Evolutionary conservation across 2,797 vertebrate species (phyloP).

Genomic region (Loriculus beryllinus): DNA sequence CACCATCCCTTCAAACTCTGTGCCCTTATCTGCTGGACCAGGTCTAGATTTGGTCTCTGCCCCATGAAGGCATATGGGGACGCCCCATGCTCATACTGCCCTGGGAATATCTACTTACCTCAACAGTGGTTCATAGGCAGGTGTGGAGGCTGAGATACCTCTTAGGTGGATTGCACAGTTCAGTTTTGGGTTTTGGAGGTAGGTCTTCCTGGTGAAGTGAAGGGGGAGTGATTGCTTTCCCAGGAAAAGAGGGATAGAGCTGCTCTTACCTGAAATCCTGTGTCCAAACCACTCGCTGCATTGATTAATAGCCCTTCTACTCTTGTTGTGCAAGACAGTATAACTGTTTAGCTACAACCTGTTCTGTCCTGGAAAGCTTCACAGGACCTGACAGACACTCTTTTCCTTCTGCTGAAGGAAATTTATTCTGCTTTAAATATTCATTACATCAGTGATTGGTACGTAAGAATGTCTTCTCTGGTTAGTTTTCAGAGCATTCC

Average conservation of each 20-base stretch:
- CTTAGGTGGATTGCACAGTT: background rate
- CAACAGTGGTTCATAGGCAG: background rate
- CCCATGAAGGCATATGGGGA: background rate
- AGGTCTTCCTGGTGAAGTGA: background rate
- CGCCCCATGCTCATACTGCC: background rate
- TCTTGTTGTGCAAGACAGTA: background rate
- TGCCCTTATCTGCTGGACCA: background rate
- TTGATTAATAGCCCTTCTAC: background rate
- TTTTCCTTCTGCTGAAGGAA: background rate
- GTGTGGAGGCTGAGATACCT: background rate
- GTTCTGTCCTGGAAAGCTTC: background rate
- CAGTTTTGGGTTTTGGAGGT: background rate
- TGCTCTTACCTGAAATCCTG: background rate
- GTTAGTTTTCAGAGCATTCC: background rate
- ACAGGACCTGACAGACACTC: background rate
- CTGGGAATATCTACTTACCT: background rate
- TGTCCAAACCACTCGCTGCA: background rate
- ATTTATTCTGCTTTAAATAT: background rate
- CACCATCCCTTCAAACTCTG: background rate
- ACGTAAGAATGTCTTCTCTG: background rate
- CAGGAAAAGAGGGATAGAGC: background rate
- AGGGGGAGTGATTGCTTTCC: background rate
- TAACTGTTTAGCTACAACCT: background rate
- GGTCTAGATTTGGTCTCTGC: background rate
- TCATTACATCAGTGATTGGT: background rate